Evolutionary conservation across 2,113 vertebrate species (phyloP), one percentile per base, ranked within the genome.

Genomic region (Corydoras sp.): DNA sequence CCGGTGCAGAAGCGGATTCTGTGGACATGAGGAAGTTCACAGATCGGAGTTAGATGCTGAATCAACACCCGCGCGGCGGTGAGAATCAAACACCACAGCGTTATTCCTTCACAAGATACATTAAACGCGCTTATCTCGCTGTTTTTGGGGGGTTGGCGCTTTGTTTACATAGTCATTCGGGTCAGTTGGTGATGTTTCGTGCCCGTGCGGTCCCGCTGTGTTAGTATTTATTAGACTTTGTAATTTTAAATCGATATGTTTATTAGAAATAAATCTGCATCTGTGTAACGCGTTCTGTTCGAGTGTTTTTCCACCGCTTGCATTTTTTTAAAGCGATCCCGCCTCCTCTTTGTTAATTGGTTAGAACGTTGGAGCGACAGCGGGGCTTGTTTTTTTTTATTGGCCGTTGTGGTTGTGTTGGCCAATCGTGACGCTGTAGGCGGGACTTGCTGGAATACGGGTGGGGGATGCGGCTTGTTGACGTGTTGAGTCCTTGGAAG

Each of bases 401-500:
- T 32, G 67, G 8, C 0, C 24, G 7, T 5, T 60, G 24, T 0
- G 5, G 48, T 31, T 50, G 11, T 10, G 0, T 24, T 56, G 50
- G 8, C 67, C 35, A 69, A 59, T 69, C 56, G 49, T 1, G 0
- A 12, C 0, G 2, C 12, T 49, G 67, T n/a, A 48, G 35, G 43
- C 56, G 12, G 35, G 18, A 50, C 31, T 13, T 49, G 9, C 8
- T 2, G 15, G 13, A 14, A 3, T 4, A 30, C 58, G 35, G 54
- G 10, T 29, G 15, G 15, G 31, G 10, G 72, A 43, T 30, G 77
- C 49, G 13, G 24, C 6, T 59, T 65, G 58, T 51, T 56, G 65
- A 76, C 63, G 68, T 67, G 63, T 67, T 55, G 31, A 51, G 31
- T 64, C 18, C 30, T 18, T 43, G 12, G 3, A 43, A 62, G 6